Percentiles rank a stretch among this genome's conserved stretches.
These are phyloP conservation scores for Noctilio leporinus DNA, from an alignment of 2,113 vertebrate genomes.

Conservation along the genomic window DNA sequence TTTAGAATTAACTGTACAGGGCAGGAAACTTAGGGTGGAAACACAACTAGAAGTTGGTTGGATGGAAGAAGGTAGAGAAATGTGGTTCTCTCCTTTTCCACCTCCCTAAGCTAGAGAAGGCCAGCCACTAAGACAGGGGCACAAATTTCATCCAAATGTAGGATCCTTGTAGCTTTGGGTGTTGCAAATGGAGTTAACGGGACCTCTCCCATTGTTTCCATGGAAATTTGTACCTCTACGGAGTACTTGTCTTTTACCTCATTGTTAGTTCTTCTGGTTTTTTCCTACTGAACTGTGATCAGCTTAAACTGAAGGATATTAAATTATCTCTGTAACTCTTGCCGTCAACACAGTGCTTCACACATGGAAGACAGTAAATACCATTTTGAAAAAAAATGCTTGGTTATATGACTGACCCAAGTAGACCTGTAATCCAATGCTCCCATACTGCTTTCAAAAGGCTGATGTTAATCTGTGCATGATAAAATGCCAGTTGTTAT, in stretches of 20 bases:
- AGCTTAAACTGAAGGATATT: background rate
- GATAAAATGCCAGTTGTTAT: background rate
- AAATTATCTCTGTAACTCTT: background rate
- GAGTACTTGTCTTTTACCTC: background rate
- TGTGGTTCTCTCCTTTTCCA: background rate
- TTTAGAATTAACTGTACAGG: background rate
- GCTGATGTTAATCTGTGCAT: background rate
- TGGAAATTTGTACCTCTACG: background rate
- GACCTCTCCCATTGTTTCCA: background rate
- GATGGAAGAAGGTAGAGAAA: background rate
- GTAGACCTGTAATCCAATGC: background rate
- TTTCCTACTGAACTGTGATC: background rate
- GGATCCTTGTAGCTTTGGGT: background rate
- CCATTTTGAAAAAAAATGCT: background rate
- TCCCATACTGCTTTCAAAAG: background rate
- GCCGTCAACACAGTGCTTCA: background rate
- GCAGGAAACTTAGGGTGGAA: background rate
- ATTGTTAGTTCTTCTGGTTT: background rate
- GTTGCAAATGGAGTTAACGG: background rate
- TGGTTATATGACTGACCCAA: background rate
- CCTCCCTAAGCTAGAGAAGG: background rate
- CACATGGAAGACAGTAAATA: background rate
- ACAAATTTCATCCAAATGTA: background rate
- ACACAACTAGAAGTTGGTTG: background rate
- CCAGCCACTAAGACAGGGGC: background rate